Conservation (phyloP, 2,113 vertebrate species). For the Entomyzon cyanotis region DNA sequence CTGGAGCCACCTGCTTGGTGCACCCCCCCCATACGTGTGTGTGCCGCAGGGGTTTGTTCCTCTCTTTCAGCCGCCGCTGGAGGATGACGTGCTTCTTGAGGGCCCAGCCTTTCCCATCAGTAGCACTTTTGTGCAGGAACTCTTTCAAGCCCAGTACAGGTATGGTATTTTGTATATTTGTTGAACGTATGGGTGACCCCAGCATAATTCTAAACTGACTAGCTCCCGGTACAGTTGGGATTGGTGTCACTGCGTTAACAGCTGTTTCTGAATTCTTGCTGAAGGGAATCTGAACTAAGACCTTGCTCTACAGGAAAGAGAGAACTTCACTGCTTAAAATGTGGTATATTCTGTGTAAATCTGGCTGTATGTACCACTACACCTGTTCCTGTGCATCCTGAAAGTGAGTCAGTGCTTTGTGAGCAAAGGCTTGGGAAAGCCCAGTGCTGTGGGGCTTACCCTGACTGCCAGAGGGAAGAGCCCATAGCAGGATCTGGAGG, state of each 20-base stretch:
- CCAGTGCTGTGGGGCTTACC: background rate
- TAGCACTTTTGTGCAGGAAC: slow-evolving; percentile 95
- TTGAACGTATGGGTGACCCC: background rate
- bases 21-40: fast-evolving
- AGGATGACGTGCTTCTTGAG: slow-evolving; percentile 85
- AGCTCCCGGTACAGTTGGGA: background rate
- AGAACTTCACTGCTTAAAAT: background rate
- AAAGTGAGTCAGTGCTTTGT: background rate
- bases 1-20: background rate
- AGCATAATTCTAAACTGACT: background rate
- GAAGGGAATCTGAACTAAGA: background rate
- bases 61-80: slow-evolving; percentile 84
- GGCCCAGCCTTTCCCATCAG: slow-evolving; percentile 89
- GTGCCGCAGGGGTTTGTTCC: background rate
- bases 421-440: background rate
- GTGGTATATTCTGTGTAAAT: background rate
- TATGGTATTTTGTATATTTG: slow-evolving; percentile 38
- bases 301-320: background rate
- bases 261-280: background rate
- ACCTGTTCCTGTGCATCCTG: background rate
- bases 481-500: background rate
- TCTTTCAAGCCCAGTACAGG: slow-evolving; percentile 99
- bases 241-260: background rate
- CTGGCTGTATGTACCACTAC: too few species aligned
- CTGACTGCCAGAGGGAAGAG: background rate